Conservation (phyloP, 2,113 vertebrate species). For the Phyllopteryx taeniolatus region DNA sequence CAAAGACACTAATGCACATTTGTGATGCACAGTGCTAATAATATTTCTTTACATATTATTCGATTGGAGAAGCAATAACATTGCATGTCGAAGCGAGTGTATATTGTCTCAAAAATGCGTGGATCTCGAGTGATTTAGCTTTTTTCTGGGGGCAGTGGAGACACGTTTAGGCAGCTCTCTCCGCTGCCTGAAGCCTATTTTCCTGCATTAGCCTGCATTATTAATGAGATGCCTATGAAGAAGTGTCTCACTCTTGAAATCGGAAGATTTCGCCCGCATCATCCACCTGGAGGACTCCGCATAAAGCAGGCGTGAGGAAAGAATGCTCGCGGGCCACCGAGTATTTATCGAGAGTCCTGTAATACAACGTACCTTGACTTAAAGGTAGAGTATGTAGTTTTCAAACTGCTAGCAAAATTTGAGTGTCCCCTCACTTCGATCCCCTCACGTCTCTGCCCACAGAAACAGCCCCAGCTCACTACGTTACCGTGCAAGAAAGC, state of each 20-base stretch:
- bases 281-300: not conserved
- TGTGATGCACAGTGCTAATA: not conserved
- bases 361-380: no score
- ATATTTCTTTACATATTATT: not conserved
- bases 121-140: not conserved
- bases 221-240: constrained; percentile 35
- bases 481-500: no score
- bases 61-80: not conserved
- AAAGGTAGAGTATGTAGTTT: no score
- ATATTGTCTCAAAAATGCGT: not conserved
- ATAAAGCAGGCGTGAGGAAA: not conserved
- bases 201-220: constrained; percentile 49
- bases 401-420: no score
- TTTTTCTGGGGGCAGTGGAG: constrained; percentile 9
- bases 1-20: not conserved
- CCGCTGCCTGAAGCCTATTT: constrained; percentile 35
- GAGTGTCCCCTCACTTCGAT: no score
- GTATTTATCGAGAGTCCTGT: no score
- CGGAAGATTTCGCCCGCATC: constrained; percentile 11
- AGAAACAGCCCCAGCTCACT: no score
- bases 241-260: constrained; percentile 36
- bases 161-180: constrained; percentile 15
- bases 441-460: no score
- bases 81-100: not conserved
- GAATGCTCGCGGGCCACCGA: no score